Base-by-base conservation (phyloP, 2,888 invertebrate species). In the Luffia ferchaultella region DNA sequence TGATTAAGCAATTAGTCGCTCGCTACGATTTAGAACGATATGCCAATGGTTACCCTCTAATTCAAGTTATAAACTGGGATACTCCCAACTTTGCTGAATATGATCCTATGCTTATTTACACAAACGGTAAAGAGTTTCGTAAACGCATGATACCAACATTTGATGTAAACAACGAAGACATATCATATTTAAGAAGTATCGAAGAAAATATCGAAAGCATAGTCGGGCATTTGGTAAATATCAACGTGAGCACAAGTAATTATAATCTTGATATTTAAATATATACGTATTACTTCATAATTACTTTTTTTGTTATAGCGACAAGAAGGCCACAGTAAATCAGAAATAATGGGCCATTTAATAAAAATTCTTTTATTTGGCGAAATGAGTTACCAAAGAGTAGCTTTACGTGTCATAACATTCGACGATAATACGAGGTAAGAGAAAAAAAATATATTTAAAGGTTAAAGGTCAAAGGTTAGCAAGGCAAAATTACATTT, bases 1-100 rank as follows among this genome's bases (percentile, higher is more conserved):
- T 82, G 59, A 87, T 90, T 62, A 89, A 90, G 62, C 90, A 91
- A 67, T 65, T 90, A n/a, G 70, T 87, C 63, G 87, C 89, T 43
- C 87, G 91, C 62, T 91, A 90, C 74, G 87, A 89, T 61, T 73
- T 91, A 60, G 91, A 92, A 67, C 87, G 91, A 62, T 79, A 90
- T 57, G 86, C 90, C n/a, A 87, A 90, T 63, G 87, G 85, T 18
- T 62, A 90, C 50, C 85, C 86, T 5, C 86, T 87, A 52, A 72
- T 89, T 55, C 79, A 86, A 16, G 73, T 77, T 20, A 73, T 89
- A 55, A 75, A 84, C 58, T 88, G 83, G 82, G 67, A 82, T 61
- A 62, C 42, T n/a, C 15, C 73, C 40, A 68, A 80, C 41, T 65
- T 86, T 48, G 65, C 76, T 50, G 84, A 87, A 30, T 90, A 87